Conservation (phyloP, 2,797 vertebrate species). For the Netta rufina region DNA sequence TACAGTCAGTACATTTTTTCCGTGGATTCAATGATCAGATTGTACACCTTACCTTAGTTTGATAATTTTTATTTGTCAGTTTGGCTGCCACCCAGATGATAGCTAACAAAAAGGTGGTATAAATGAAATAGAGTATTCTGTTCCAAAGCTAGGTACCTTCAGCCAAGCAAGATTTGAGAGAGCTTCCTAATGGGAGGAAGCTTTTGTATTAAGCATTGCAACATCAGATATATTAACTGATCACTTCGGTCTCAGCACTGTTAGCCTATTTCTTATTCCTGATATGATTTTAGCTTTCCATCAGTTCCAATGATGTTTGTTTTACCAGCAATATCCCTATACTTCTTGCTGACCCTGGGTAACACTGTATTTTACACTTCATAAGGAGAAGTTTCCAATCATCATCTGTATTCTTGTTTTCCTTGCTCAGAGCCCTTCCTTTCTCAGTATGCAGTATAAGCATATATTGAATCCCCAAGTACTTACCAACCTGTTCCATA, state of each 20-base stretch:
- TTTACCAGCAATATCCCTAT: background rate
- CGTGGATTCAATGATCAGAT: background rate
- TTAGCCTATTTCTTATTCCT: background rate
- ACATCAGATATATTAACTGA: background rate
- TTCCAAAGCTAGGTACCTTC: background rate
- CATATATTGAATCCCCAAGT: background rate
- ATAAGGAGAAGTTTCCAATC: background rate
- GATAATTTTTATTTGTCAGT: background rate
- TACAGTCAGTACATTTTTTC: background rate
- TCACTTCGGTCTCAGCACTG: background rate
- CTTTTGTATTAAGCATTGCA: background rate
- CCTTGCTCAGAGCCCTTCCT: background rate
- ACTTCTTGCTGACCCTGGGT: background rate
- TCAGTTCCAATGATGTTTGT: background rate
- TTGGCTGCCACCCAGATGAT: background rate
- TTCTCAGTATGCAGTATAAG: background rate
- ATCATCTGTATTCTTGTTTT: background rate
- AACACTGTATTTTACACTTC: background rate
- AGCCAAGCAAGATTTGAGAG: background rate
- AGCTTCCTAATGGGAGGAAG: slow-evolving; percentile 1
- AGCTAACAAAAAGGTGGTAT: background rate
- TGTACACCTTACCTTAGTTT: background rate
- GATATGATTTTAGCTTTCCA: background rate
- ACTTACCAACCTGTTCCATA: background rate
- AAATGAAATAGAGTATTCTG: background rate